Conservation (phyloP, 64 coral and sea anemone species). For the Pocillopora verrucosa region DNA sequence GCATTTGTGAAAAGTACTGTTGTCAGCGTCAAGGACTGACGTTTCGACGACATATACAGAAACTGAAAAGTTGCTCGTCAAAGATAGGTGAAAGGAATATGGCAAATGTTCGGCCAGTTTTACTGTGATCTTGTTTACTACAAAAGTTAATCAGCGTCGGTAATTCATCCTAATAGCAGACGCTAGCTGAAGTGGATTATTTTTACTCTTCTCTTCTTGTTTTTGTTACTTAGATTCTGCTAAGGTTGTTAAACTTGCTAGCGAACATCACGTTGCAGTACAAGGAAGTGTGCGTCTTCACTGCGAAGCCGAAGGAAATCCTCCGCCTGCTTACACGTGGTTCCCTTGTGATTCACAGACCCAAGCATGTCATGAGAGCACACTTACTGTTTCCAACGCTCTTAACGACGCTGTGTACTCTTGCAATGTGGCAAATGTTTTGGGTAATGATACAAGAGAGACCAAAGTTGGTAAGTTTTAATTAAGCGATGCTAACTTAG, state of each 20-base stretch:
- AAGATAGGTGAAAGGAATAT: too few relatives aligned
- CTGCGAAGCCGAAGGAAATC: constrained; percentile 2
- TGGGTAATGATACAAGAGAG: neutral
- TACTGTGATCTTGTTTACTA: too few relatives aligned
- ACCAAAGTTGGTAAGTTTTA: neutral
- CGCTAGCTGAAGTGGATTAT: too few relatives aligned
- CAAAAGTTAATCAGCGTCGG: too few relatives aligned
- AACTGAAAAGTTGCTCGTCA: too few relatives aligned
- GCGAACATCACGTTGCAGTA: neutral
- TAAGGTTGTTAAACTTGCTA: neutral
- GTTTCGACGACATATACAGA: too few relatives aligned
- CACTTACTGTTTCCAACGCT: neutral
- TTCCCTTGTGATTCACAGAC: neutral
- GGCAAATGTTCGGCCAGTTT: too few relatives aligned
- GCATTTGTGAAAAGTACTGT: too few relatives aligned
- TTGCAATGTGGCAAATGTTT: neutral
- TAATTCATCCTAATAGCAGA: too few relatives aligned
- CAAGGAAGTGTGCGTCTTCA: neutral
- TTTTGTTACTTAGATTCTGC: neutral
- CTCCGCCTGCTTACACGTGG: neutral
- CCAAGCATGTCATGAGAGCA: neutral
- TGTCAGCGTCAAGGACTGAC: too few relatives aligned
- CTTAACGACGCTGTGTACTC: neutral
- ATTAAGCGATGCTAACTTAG: too few relatives aligned
- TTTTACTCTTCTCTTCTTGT: neutral